Conservation (phyloP, 2,888 invertebrate genomes). For the Drosophila vallismaia region DNA sequence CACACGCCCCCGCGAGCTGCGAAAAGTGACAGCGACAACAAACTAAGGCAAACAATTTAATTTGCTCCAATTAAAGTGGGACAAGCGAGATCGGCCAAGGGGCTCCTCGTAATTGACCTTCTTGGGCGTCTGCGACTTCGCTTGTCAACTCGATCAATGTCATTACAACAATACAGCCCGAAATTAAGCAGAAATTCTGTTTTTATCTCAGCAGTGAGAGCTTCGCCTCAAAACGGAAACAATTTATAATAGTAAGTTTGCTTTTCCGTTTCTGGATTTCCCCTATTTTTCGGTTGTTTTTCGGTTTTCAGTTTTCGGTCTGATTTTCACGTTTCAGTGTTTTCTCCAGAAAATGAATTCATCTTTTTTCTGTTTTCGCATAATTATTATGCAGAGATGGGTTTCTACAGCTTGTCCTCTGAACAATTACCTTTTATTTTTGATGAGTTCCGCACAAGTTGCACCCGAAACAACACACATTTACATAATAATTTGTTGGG, state of each 20-base stretch:
- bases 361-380: conserved; percentile 61
- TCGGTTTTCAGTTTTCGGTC: no score
- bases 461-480: conserved; percentile 16
- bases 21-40: conserved; percentile 37
- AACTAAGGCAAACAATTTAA: conserved; percentile 55
- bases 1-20: conserved; percentile 29
- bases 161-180: neutral
- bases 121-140: conserved; percentile 6
- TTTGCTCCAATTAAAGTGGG: conserved; percentile 54
- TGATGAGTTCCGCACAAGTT: conserved; percentile 42
- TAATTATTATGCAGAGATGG: conserved; percentile 70
- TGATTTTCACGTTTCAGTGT: conserved; percentile 35
- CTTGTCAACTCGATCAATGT: conserved; percentile 23
- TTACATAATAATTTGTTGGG: conserved; percentile 25
- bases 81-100: conserved; percentile 2
- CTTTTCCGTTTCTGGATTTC: conserved; percentile 4
- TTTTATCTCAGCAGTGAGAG: neutral
- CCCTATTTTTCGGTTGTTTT: conserved; percentile 2
- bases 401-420: conserved; percentile 28
- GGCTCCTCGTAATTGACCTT: conserved; percentile 19
- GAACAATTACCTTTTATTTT: conserved; percentile 67
- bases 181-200: neutral
- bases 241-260: conserved; percentile 31
- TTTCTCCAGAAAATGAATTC: conserved; percentile 69
- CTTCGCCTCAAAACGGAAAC: conserved; percentile 27